Evolutionary conservation across 1,140 invertebrate genomes (phyloP).

Genomic region (Halesus radiatus): DNA sequence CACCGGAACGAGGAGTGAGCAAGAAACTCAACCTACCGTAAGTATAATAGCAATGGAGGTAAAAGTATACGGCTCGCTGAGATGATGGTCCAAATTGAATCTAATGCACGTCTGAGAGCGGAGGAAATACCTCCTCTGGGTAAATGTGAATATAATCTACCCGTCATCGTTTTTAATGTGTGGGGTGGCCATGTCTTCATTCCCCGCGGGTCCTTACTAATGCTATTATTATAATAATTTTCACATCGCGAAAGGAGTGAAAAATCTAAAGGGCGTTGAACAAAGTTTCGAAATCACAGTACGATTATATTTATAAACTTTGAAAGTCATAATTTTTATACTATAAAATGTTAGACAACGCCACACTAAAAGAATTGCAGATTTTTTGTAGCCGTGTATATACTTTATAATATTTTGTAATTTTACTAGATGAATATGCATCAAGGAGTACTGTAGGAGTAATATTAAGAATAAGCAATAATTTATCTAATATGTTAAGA

Average conservation of each 20-base stretch:
- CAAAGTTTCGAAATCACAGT: neutral
- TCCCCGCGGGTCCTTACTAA: neutral
- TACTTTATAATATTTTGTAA: too few relatives aligned
- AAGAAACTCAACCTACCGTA: neutral
- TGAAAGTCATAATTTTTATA: too few relatives aligned
- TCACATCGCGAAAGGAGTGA: too few relatives aligned
- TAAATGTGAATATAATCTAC: neutral
- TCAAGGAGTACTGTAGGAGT: too few relatives aligned
- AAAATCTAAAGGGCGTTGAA: neutral
- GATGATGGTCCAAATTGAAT: slow-evolving; percentile 1
- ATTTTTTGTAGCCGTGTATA: too few relatives aligned
- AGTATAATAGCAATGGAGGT: neutral
- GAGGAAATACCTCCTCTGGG: neutral
- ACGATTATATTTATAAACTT: too few relatives aligned
- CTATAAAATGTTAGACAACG: too few relatives aligned
- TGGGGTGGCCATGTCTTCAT: neutral
- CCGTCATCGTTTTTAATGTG: neutral
- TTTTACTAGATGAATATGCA: too few relatives aligned
- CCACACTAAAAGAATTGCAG: too few relatives aligned
- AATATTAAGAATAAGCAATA: too few relatives aligned
- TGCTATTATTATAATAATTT: neutral
- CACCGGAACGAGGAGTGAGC: neutral
- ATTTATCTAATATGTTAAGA: too few relatives aligned
- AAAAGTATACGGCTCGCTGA: neutral
- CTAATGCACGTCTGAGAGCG: neutral